Percentiles rank a stretch among this genome's conserved stretches.
Evolutionary conservation across 2,113 vertebrate species (phyloP).

Genomic region (Onychostoma macrolepis): DNA sequence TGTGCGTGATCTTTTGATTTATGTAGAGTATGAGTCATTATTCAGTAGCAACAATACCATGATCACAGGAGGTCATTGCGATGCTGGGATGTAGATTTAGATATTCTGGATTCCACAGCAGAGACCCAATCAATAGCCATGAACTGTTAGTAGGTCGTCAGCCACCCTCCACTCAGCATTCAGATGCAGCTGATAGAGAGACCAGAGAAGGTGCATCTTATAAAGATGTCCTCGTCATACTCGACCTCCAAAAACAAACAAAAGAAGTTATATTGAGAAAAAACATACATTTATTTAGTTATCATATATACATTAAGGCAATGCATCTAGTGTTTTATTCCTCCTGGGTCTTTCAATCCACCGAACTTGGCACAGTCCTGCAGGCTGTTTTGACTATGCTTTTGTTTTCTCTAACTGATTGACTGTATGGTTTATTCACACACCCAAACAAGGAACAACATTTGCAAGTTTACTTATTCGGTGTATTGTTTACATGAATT

Average conservation of each 20-base stretch:
- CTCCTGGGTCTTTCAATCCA: neutral
- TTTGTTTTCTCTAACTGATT: slow-evolving; percentile 1
- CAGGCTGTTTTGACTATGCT: neutral
- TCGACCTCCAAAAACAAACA: neutral
- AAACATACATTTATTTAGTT: too few species aligned
- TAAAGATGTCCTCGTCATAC: neutral
- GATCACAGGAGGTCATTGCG: neutral
- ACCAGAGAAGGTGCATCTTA: neutral
- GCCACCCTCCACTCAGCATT: neutral
- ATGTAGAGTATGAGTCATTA: neutral
- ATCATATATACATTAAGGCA: neutral
- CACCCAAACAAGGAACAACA: neutral
- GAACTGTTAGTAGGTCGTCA: neutral
- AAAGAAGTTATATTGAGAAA: neutral
- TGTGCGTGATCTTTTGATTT: neutral
- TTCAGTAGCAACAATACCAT: neutral
- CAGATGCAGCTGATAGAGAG: neutral
- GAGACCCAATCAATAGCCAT: neutral
- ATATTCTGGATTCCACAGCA: neutral
- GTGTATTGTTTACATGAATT: neutral
- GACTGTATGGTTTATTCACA: neutral
- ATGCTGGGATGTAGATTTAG: slow-evolving; percentile 11
- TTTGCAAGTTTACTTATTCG: neutral
- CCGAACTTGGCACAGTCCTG: neutral
- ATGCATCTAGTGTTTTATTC: neutral